Evolutionary conservation across 2,797 vertebrate species (phyloP).

Genomic region (Platyrinchus mystaceus): DNA sequence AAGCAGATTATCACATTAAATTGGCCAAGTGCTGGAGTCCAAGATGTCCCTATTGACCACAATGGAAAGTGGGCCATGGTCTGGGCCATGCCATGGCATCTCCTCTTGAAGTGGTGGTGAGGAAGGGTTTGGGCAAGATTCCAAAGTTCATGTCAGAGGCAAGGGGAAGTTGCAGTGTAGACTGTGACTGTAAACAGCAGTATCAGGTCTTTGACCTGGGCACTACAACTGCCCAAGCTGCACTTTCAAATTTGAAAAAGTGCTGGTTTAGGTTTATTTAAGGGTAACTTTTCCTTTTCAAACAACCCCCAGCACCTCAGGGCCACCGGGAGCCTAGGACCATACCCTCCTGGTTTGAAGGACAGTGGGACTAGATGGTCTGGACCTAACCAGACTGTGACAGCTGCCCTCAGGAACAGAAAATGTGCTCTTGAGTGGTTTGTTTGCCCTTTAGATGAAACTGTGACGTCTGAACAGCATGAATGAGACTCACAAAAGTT

Average conservation of each 20-base stretch:
- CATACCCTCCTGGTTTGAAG: background rate
- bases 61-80: background rate
- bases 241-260: background rate
- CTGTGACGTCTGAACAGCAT: background rate
- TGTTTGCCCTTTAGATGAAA: background rate
- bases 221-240: background rate
- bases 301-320: background rate
- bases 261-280: background rate
- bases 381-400: background rate
- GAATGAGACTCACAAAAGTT: background rate
- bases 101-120: background rate
- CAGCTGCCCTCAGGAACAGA: background rate
- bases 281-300: background rate
- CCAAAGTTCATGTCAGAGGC: background rate
- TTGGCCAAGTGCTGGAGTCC: background rate
- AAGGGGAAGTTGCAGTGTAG: background rate
- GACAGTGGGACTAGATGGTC: background rate
- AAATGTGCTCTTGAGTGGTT: background rate
- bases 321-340: fast-evolving
- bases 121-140: background rate
- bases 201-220: background rate
- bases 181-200: background rate
- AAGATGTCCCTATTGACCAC: too few species aligned
- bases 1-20: background rate
- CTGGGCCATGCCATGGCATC: background rate